Base-by-base conservation (phyloP, 2,797 vertebrate species). In the Gadopsis marmoratus region DNA sequence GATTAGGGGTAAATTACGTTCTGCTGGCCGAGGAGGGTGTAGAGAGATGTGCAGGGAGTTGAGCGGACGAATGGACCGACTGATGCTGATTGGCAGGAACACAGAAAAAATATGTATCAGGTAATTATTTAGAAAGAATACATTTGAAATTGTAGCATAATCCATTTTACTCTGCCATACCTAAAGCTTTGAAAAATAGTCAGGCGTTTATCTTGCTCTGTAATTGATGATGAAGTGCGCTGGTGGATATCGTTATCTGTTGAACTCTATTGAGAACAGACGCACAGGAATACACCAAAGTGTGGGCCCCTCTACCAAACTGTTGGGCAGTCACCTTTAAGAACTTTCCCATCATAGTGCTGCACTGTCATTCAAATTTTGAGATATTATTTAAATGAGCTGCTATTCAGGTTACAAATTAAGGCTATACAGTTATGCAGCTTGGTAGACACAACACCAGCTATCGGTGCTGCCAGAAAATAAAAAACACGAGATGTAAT, bases 11-110 rank as follows among this genome's bases (percentile, higher is more conserved):
- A 6, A 9, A 16, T 21, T 10, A 10, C 60, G 21, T 47, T 64
- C 23, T 64, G 54, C 35, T 55, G 62, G 61, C 31, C 17, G 8
- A 47, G 47, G 56, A 35, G 63, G 53, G 16, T 55, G 33, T 12
- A 16, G 29, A 58, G 56, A 29, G 41, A 37, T 47, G 48, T 47
- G 67, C 41, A 58, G 12, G 78, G 74, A 77, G 35, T 47, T 35
- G 23, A 70, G 67, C 62, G 48, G 47, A 82, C 76, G 68, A 71
- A 88, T 33, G 5, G 26, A 45, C 29, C 19, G 0, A n/a, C 62
- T 75, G 54, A 56, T 33, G 47, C 41, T 47, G 11, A 43, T 26
- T 43, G 13, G 59, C n/a, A 26, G 21, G 66, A 51, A 77, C 63
- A 26, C 41, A 51, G 8, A 19, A 21, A 56, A 48, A n/a, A 31